Percentiles rank a stretch among this genome's conserved stretches.
These are phyloP conservation scores for Hemicrepidius hirtus DNA, from an alignment of 2,888 invertebrate species.

Conservation along the genomic window DNA sequence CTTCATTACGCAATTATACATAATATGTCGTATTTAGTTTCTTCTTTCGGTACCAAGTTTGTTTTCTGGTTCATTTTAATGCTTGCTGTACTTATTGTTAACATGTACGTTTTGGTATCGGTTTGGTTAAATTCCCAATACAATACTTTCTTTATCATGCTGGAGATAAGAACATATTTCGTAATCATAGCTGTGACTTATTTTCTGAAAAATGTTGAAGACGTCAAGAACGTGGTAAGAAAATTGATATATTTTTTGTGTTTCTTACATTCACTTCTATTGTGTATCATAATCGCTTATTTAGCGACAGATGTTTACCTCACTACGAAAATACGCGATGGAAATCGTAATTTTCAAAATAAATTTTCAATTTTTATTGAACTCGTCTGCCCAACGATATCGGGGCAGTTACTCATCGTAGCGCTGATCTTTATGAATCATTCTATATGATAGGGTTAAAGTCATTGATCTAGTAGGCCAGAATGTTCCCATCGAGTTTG, in stretches of 20 bases:
- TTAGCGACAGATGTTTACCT: too few relatives aligned
- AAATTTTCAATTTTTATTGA: too few relatives aligned
- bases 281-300: too few relatives aligned
- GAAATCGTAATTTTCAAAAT: too few relatives aligned
- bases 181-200: constrained; percentile 40
- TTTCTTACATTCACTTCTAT: too few relatives aligned
- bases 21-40: constrained; percentile 43
- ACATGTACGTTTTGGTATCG: constrained; percentile 55
- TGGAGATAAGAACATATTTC: constrained; percentile 49
- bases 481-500: too few relatives aligned
- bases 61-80: constrained; percentile 51
- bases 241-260: not conserved
- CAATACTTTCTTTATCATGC: constrained; percentile 43
- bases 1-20: constrained; percentile 46
- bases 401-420: too few relatives aligned
- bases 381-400: too few relatives aligned
- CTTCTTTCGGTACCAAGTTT: constrained; percentile 50
- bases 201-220: constrained; percentile 40
- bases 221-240: constrained; percentile 43
- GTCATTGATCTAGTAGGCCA: too few relatives aligned
- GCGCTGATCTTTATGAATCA: too few relatives aligned
- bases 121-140: constrained; percentile 39
- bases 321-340: too few relatives aligned
- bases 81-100: constrained; percentile 53
- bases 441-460: too few relatives aligned